Conservation (phyloP, 2,797 vertebrate species). For the Enteromius radiatus region DNA sequence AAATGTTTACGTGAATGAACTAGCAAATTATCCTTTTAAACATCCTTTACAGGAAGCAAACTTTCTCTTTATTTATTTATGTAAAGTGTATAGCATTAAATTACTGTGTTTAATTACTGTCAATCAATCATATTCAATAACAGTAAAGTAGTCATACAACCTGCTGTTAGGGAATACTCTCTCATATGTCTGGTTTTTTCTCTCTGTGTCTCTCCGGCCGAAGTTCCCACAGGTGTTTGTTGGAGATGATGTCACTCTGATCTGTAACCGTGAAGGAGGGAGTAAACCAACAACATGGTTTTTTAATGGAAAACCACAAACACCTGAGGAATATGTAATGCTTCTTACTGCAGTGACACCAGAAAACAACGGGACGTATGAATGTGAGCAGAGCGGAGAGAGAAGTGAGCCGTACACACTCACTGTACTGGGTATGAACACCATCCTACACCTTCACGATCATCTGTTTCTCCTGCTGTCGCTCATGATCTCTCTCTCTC, state of each 20-base stretch:
- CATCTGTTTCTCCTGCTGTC: neutral
- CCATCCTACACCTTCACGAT: neutral
- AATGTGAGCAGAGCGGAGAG: neutral
- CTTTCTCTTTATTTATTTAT: too few relatives aligned
- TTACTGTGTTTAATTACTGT: too few relatives aligned
- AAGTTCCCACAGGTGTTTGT: accelerated
- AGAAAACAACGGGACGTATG: accelerated
- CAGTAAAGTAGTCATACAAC: too few relatives aligned
- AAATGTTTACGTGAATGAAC: too few relatives aligned
- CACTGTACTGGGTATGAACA: slow-evolving; percentile 31
- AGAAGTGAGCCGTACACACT: accelerated
- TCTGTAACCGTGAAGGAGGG: slow-evolving; percentile 23
- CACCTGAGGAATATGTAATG: accelerated
- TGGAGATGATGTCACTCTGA: slow-evolving; percentile 65
- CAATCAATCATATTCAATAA: too few relatives aligned
- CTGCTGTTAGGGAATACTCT: too few relatives aligned
- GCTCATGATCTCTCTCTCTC: slow-evolving; percentile 3
- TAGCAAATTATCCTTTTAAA: too few relatives aligned
- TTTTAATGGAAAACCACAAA: accelerated
- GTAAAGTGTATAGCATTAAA: too few relatives aligned
- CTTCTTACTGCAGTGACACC: slow-evolving; percentile 8
- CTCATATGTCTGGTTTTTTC: too few relatives aligned
- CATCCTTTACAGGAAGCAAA: too few relatives aligned
- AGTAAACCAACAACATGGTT: slow-evolving; percentile 19
- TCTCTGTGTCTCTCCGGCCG: slow-evolving; percentile 53